Evolutionary conservation across 2,888 invertebrate genomes (phyloP), one percentile per base, ranked within the genome.

Genomic region (Eupithecia subfuscata): DNA sequence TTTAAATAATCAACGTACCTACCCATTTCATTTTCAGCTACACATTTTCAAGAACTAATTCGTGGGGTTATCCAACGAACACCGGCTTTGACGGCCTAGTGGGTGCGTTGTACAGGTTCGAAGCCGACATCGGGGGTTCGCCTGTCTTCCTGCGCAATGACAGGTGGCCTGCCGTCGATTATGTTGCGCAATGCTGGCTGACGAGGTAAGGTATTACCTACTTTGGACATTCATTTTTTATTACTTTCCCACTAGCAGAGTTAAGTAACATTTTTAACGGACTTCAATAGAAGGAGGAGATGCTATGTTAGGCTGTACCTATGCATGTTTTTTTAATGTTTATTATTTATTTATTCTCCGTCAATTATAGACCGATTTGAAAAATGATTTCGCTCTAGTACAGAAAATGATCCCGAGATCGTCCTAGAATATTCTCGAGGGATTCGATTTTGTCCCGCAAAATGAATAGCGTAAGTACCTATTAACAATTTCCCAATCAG

Each of bases 21-120:
- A 63, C 45, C 34, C 45, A 40, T 60, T 56, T 68, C 30, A 7
- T 68, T 88, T 88, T 71, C 78, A 96, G 96, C 71, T 92, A 94
- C 73, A 83, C 87, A 12, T 83, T 95, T 16, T 86, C 88, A 76
- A 89, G 95, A 16, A 95, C 96, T 0, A 90, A 94, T 81, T 96
- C 96, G 0, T 97, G 96, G 96, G 96, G 96, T 2, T 96, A 96
- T 83, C 90, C 92, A 73, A 94, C 92, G 74, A 95, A 96, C 78
- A 96, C 96, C n/a, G 95, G 94, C n/a, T 96, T 96, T 83, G 96
- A 96, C 82, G 96, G 96, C 12, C 90, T 96, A 92, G 95, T 96
- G 73, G 96, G 96, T 6, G 91, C 95, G 1, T 87, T 96, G 81
- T 95, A 95, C 82, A 90, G 94, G 34, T 90, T 89, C 37, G 92